A percentile compares a stretch with the other conserved stretches of the same genome.
phyloP scores from a whole-genome alignment of 2,113 vertebrate genomes.

The Furnarius figulus region DNA sequence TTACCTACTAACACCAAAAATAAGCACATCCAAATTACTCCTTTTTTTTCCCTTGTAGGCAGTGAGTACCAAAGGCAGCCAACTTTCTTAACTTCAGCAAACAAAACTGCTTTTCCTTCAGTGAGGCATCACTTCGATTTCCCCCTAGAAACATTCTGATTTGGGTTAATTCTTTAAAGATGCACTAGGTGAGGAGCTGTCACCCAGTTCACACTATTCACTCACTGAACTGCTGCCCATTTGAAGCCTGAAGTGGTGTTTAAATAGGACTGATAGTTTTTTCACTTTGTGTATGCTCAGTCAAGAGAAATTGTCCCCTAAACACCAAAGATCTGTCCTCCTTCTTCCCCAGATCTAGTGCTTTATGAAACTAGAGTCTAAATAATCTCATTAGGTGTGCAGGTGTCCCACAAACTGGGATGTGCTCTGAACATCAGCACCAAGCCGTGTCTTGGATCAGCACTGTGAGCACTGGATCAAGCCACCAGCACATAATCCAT shows the following conservation, averaged over 20 bases:
- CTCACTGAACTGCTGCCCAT: neutral
- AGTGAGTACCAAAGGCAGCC: neutral
- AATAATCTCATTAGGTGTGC: neutral
- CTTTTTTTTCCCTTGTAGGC: neutral
- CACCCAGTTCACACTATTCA: accelerated
- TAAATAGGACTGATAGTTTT: neutral
- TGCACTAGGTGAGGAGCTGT: neutral
- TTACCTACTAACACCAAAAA: neutral
- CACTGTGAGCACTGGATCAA: neutral
- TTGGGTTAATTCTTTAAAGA: neutral
- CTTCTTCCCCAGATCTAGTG: neutral
- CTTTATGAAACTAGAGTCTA: neutral
- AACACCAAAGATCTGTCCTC: neutral
- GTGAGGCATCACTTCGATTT: neutral
- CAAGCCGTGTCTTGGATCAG: neutral
- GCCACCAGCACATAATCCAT: neutral
- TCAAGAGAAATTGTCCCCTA: neutral
- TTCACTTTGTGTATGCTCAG: neutral
- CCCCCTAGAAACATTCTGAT: neutral
- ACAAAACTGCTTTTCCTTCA: neutral
- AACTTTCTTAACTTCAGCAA: neutral
- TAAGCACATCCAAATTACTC: neutral
- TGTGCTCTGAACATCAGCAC: accelerated
- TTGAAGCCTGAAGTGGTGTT: neutral
- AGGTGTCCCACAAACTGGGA: neutral